Conservation (phyloP, 2,113 vertebrate genomes). For the Cyrtonyx montezumae region DNA sequence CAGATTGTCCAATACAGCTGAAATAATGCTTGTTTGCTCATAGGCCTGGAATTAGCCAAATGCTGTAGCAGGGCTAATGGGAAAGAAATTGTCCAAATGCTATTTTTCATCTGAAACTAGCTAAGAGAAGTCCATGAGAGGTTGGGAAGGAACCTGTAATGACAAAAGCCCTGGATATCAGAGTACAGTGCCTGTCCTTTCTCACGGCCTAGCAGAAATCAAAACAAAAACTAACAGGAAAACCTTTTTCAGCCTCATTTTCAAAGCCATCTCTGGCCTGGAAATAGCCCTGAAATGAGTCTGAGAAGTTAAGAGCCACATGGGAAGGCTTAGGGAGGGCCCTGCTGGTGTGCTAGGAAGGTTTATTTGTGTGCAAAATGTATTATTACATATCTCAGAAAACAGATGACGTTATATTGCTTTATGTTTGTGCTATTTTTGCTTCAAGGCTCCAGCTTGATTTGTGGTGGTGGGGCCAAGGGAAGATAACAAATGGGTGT, state of each 20-base stretch:
- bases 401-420: conserved; percentile 59
- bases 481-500: conserved; percentile 63
- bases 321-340: conserved; percentile 5
- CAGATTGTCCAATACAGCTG: neutral
- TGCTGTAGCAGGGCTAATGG: neutral
- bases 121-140: neutral
- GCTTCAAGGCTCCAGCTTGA: conserved; percentile 42
- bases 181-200: neutral
- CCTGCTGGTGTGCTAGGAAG: neutral
- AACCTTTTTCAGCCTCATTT: conserved; percentile 15
- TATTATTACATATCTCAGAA: conserved; percentile 49
- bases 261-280: conserved; percentile 1
- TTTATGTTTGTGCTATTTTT: conserved; percentile 63
- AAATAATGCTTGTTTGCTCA: neutral
- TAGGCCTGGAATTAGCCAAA: neutral
- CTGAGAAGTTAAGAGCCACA: conserved; percentile 4
- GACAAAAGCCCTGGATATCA: conserved; percentile 13
- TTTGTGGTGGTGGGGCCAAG: conserved; percentile 38
- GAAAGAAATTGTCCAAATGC: neutral
- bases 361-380: conserved; percentile 49
- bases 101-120: neutral
- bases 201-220: conserved; percentile 14
- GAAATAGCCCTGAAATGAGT: conserved; percentile 55
- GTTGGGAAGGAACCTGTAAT: neutral
- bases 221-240: conserved; percentile 22